Conservation (phyloP, 2,113 vertebrate species). For the Chionis minor region DNA sequence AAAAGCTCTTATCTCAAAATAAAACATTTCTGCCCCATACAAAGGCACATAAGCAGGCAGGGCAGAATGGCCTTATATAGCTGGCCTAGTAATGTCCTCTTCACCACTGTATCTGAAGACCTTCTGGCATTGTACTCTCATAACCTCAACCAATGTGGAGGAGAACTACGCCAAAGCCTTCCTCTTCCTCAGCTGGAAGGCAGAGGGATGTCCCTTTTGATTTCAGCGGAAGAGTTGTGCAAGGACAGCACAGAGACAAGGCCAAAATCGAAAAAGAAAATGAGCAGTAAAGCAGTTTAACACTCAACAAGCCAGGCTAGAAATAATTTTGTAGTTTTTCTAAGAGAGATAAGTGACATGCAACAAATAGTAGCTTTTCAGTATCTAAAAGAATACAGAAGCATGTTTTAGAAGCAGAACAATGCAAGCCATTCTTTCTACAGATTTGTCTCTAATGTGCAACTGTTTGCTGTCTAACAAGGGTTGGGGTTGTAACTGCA, state of each 20-base stretch:
- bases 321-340: background rate
- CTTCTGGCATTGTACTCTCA: background rate
- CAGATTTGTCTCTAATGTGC: background rate
- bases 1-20: background rate
- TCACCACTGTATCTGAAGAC: background rate
- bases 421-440: background rate
- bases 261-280: background rate
- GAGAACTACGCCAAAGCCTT: background rate
- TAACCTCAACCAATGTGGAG: background rate
- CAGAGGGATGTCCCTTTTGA: background rate
- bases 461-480: background rate
- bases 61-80: conserved; percentile 11
- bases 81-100: background rate
- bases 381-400: background rate
- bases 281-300: background rate
- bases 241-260: background rate
- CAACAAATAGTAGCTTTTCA: background rate
- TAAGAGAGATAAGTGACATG: background rate
- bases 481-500: background rate
- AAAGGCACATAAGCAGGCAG: background rate
- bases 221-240: background rate
- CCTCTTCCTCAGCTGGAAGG: background rate
- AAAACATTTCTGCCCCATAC: conserved; percentile 2
- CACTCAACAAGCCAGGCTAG: background rate
- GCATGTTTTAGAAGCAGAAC: background rate